These are phyloP conservation scores for Chionis minor DNA, from an alignment of 2,113 vertebrate genomes.

Conservation along the genomic window DNA sequence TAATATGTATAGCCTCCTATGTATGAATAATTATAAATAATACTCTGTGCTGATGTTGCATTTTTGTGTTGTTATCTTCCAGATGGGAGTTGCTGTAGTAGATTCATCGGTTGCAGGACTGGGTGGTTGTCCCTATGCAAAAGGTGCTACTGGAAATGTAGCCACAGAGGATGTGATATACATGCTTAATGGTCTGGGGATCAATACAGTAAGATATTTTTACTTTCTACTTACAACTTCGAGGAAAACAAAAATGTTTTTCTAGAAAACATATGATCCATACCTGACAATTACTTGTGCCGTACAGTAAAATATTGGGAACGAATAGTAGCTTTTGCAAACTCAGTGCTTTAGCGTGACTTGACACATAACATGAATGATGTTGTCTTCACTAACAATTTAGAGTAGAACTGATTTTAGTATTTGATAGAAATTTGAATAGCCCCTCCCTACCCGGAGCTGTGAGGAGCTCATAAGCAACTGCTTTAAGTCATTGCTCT, in stretches of 20 bases:
- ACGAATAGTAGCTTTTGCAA: neutral
- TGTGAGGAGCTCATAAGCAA: neutral
- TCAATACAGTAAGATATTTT: constrained; percentile 87
- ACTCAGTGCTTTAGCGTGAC: neutral
- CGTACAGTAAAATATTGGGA: neutral
- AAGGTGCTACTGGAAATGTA: constrained; percentile 92
- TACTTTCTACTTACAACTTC: neutral
- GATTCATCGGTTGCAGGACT: constrained; percentile 92
- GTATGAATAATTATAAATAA: neutral
- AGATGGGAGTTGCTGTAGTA: constrained; percentile 94
- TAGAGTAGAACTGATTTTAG: neutral
- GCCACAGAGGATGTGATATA: constrained; percentile 94
- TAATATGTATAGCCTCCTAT: neutral
- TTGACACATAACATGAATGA: neutral
- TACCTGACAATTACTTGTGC: neutral
- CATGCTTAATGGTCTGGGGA: constrained; percentile 92
- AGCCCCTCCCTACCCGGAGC: neutral
- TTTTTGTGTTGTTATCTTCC: constrained; percentile 63
- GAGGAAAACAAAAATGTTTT: neutral
- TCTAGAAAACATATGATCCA: rapidly evolving
- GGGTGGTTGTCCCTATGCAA: constrained; percentile 93
- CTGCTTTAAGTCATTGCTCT: neutral
- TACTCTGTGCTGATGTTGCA: constrained; percentile 1
- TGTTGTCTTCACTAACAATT: neutral
- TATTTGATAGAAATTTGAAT: neutral